Evolutionary conservation across 2,888 invertebrate species (phyloP), one percentile per base, ranked within the genome.

Genomic region (Melipona beecheii): DNA sequence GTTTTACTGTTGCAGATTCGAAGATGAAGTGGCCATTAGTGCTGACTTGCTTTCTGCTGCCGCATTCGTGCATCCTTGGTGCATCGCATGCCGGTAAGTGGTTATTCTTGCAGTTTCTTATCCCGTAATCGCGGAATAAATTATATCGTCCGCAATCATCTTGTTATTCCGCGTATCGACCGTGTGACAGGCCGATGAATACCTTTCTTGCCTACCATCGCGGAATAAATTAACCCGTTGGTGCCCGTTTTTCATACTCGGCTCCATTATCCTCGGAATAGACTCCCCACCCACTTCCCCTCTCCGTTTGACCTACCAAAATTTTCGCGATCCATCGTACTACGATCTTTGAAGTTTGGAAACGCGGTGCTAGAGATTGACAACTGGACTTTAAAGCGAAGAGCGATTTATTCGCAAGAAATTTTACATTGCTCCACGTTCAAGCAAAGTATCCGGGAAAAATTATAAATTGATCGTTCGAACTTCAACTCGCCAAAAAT

Each of bases 1-100:
- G 72, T 75, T 43, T 76, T 65, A 15, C 68, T 75, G 66, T 90
- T 88, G 4, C 79, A 89, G 89, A 89, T 88, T 71, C 85, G 86
- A 93, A 93, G 90, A 93, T 93, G 93, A 93, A 93, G 91, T 93
- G 93, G 93, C 91, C 92, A 75, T 85, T 93, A 89, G 86, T 92
- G 78, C 88, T 93, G 79, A 88, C 89, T 70, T 93, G 92, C 91
- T 90, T 93, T 71, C 86, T 93, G 85, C 86, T 93, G 78, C 90
- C 92, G 78, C 91, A 91, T 66, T 92, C 92, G 72, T 91, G 91
- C 84, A 92, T 91, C 84, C 90, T 91, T 19, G 93, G 92, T 58
- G 91, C 91, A 72, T 91, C 91, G 76, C 89, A 89, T 83, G 90
- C 89, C 71, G 90, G 93, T 93, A 87, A 93, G 93, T 90, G 85